Conservation (phyloP, 2,113 vertebrate species). For the Myrmecophaga tridactyla region DNA sequence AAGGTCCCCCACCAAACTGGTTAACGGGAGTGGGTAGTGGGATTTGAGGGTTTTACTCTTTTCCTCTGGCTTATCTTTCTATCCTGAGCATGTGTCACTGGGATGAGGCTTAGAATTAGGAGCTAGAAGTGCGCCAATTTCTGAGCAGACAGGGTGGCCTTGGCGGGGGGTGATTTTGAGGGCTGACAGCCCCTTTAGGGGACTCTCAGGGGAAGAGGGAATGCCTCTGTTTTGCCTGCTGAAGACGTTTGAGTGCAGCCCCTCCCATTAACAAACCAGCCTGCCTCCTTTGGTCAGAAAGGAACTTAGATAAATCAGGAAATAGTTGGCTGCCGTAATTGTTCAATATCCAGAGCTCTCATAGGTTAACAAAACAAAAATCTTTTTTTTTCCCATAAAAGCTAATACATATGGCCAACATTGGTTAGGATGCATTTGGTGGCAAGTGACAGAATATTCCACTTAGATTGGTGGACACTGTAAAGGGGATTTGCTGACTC, state of each 20-base stretch:
- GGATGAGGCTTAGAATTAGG: not conserved
- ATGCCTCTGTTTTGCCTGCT: not conserved
- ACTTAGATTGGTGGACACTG: not conserved
- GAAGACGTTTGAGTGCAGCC: not conserved
- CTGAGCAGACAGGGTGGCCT: rapidly evolving
- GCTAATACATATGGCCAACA: not conserved
- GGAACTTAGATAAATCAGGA: not conserved
- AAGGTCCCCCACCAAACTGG: not conserved
- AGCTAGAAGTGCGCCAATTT: not conserved
- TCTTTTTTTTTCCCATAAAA: not conserved
- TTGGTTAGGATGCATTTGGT: not conserved
- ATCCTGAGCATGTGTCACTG: rapidly evolving
- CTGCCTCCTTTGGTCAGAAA: not conserved
- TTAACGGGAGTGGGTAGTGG: not conserved
- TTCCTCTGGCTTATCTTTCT: not conserved
- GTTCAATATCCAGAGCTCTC: not conserved
- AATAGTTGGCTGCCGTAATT: not conserved
- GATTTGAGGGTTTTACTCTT: not conserved
- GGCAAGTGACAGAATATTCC: not conserved
- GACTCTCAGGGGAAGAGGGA: not conserved
- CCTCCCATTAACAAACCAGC: rapidly evolving
- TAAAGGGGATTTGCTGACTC: not conserved
- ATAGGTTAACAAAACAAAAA: not conserved
- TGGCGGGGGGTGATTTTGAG: not conserved
- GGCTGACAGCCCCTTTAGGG: not conserved